These are phyloP conservation scores for Grallaria varia DNA, from an alignment of 2,113 vertebrate species.

Conservation along the genomic window DNA sequence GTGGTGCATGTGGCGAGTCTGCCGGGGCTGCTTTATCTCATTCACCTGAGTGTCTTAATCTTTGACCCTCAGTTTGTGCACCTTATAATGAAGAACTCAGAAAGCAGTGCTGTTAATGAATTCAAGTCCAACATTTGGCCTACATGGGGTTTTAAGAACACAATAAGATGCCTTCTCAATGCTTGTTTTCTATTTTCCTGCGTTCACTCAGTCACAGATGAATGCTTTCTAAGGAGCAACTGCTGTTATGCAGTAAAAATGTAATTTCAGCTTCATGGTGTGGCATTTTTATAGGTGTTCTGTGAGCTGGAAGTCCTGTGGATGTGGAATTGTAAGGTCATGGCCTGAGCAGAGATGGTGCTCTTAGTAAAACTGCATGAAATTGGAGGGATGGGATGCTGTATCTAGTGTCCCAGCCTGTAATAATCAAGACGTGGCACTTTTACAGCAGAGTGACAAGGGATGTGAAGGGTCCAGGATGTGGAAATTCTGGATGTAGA, in stretches of 20 bases:
- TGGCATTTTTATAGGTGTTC: not conserved
- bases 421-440: not conserved
- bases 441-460: not conserved
- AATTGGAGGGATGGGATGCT: not conserved
- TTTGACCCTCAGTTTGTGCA: not conserved
- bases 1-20: not conserved
- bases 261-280: not conserved
- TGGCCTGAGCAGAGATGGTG: not conserved
- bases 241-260: not conserved
- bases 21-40: not conserved
- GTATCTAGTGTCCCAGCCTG: not conserved
- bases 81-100: not conserved
- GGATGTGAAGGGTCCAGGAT: not conserved
- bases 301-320: not conserved
- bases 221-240: not conserved
- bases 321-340: not conserved
- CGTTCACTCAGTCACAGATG: not conserved
- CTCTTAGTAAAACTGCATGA: not conserved
- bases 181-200: not conserved
- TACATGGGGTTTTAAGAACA: not conserved
- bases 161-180: not conserved
- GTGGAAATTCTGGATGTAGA: not conserved
- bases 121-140: not conserved
- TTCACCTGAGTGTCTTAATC: not conserved
- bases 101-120: not conserved